phyloP scores from a whole-genome alignment of 2,888 invertebrate species.

The Athripsodes cinereus region DNA sequence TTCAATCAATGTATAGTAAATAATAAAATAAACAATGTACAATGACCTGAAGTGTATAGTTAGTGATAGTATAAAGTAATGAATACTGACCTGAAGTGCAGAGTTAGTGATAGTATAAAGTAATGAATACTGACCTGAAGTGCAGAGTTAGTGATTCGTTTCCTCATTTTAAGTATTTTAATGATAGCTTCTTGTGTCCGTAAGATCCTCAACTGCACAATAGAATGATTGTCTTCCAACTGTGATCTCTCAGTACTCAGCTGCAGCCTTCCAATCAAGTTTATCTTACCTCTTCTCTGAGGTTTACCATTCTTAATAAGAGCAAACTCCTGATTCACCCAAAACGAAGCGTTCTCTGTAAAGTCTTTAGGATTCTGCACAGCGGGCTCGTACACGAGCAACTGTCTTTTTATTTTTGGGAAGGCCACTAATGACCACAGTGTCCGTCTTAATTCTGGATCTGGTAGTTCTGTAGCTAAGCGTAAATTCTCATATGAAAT shows the following conservation, averaged over 20 bases:
- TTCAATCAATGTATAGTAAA: too few relatives aligned
- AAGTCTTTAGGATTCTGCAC: slow-evolving; percentile 92
- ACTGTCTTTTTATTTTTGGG: slow-evolving; percentile 91
- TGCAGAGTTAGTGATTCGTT: slow-evolving; percentile 87
- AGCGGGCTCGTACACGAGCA: slow-evolving; percentile 73
- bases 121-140: slow-evolving; percentile 58
- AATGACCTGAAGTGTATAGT: too few relatives aligned
- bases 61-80: too few relatives aligned
- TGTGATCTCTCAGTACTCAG: slow-evolving; percentile 91
- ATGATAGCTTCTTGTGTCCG: slow-evolving; percentile 96
- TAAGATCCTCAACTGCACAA: slow-evolving; percentile 91
- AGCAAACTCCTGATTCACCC: slow-evolving; percentile 97
- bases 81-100: too few relatives aligned
- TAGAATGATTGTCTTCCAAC: slow-evolving; percentile 97
- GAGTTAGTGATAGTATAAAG: slow-evolving; percentile 68
- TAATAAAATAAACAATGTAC: too few relatives aligned
- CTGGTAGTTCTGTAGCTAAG: slow-evolving; percentile 92
- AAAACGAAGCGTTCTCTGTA: slow-evolving; percentile 85
- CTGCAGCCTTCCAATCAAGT: slow-evolving; percentile 92
- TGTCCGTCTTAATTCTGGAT: slow-evolving; percentile 90
- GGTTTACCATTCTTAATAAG: slow-evolving; percentile 90
- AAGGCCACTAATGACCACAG: slow-evolving; percentile 94
- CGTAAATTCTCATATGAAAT: slow-evolving; percentile 95
- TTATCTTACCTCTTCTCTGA: slow-evolving; percentile 92
- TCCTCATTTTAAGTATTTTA: slow-evolving; percentile 98